These are phyloP conservation scores for Xylocampa areola DNA, from an alignment of 2,888 invertebrate genomes.

Conservation along the genomic window DNA sequence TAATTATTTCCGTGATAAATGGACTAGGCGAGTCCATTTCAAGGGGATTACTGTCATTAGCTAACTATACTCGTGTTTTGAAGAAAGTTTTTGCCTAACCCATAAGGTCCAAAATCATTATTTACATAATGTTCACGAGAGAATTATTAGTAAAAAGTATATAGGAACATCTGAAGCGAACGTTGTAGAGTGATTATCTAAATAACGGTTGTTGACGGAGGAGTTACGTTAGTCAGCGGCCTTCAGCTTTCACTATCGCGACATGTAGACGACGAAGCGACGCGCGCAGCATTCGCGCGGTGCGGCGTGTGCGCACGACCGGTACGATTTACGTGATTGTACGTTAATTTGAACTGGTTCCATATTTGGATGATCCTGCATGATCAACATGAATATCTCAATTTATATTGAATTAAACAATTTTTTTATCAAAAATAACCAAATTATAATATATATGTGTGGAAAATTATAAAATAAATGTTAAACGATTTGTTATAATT, in stretches of 20 bases:
- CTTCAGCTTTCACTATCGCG: slow-evolving; percentile 81
- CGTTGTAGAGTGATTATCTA: slow-evolving; percentile 45
- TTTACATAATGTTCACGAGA: too few species aligned
- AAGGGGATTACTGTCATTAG: too few species aligned
- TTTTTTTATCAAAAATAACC: too few species aligned
- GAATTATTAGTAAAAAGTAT: slow-evolving; percentile 18
- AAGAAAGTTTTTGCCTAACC: too few species aligned
- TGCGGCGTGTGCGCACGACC: slow-evolving; percentile 35
- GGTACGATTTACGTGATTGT: slow-evolving; percentile 38
- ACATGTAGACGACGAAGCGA: slow-evolving; percentile 59
- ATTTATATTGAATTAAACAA: too few species aligned
- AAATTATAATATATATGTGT: too few species aligned
- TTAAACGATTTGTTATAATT: background rate
- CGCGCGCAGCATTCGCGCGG: slow-evolving; percentile 46
- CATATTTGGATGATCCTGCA: slow-evolving; percentile 19
- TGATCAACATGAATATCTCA: too few species aligned
- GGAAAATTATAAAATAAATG: too few species aligned
- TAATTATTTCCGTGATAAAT: too few species aligned
- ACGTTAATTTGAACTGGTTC: slow-evolving; percentile 35
- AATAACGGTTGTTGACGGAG: slow-evolving; percentile 56
- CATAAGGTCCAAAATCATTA: too few species aligned
- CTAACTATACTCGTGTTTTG: too few species aligned
- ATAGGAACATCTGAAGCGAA: slow-evolving; percentile 24
- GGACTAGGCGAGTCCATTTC: too few species aligned
- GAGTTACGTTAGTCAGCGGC: slow-evolving; percentile 69